Evolutionary conservation across 2,888 invertebrate species (phyloP).

Genomic region (Brachypalpus laphriformis): DNA sequence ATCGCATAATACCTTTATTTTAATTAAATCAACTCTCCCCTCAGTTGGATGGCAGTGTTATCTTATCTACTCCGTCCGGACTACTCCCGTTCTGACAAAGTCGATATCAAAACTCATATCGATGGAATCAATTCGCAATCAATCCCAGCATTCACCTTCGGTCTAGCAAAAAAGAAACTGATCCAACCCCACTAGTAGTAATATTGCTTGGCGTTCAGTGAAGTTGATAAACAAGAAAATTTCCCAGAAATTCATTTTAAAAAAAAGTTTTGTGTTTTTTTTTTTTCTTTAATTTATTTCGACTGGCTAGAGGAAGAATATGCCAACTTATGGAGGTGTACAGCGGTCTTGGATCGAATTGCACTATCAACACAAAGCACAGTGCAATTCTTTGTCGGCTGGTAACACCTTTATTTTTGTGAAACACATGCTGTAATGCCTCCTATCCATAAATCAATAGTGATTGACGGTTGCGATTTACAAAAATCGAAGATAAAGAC

Average conservation of each 20-base stretch:
- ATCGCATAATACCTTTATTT: constrained; percentile 2
- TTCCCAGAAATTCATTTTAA: not conserved
- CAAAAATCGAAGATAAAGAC: constrained; percentile 3
- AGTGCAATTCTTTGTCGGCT: constrained; percentile 52
- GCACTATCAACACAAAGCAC: constrained; percentile 41
- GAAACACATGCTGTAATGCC: not conserved
- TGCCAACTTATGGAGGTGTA: constrained; percentile 50
- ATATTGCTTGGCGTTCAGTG: not conserved
- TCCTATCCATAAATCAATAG: not conserved
- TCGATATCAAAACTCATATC: constrained; percentile 23
- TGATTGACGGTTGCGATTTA: not conserved
- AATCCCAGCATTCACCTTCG: constrained; percentile 18
- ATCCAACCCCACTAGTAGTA: not conserved
- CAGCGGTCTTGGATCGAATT: constrained; percentile 48
- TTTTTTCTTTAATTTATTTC: not conserved
- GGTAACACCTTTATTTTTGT: constrained; percentile 29
- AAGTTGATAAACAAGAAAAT: constrained; percentile 11
- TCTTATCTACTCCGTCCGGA: constrained; percentile 17
- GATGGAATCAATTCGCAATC: constrained; percentile 32
- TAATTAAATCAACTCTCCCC: constrained; percentile 32
- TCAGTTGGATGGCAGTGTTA: not conserved
- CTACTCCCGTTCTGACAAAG: not conserved
- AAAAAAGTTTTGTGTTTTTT: not conserved
- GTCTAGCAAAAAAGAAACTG: not conserved
- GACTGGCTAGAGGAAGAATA: not conserved